A percentile compares a stretch with the other conserved stretches of the same genome.
Evolutionary conservation across 2,797 vertebrate genomes (phyloP).

Genomic region (Falco berigora): DNA sequence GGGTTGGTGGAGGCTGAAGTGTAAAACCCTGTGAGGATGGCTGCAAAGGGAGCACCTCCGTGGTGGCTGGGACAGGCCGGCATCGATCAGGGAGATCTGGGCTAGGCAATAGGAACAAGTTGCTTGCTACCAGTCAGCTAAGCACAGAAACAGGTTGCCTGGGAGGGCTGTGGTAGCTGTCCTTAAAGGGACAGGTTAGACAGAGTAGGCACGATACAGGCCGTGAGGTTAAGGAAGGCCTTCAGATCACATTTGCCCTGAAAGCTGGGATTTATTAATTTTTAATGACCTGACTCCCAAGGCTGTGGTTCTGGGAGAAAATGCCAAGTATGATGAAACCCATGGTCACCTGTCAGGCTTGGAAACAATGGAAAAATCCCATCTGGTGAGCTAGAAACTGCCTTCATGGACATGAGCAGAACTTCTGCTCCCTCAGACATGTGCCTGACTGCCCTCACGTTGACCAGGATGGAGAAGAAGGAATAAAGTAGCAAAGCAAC

Average conservation of each 20-base stretch:
- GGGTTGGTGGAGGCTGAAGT: neutral
- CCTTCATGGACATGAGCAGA: neutral
- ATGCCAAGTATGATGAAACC: neutral
- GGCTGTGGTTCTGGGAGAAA: neutral
- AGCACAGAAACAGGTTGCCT: neutral
- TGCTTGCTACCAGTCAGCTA: neutral
- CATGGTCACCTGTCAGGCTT: neutral
- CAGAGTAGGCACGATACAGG: neutral
- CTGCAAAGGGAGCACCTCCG: neutral
- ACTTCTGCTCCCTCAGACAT: neutral
- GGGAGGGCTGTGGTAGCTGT: neutral
- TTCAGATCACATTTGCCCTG: neutral
- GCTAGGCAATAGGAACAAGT: neutral
- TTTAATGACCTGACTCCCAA: neutral
- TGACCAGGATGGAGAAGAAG: neutral
- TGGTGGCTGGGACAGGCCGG: fast-evolving
- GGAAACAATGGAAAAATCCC: neutral
- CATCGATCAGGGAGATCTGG: neutral
- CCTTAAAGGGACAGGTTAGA: neutral
- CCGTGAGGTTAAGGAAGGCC: neutral
- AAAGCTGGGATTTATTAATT: neutral
- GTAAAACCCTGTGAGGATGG: neutral
- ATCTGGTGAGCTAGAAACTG: neutral
- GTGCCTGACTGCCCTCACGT: neutral
- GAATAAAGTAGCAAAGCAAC: neutral